Base-by-base conservation (phyloP, 2,113 vertebrate genomes). In the Porphyrio hochstetteri region DNA sequence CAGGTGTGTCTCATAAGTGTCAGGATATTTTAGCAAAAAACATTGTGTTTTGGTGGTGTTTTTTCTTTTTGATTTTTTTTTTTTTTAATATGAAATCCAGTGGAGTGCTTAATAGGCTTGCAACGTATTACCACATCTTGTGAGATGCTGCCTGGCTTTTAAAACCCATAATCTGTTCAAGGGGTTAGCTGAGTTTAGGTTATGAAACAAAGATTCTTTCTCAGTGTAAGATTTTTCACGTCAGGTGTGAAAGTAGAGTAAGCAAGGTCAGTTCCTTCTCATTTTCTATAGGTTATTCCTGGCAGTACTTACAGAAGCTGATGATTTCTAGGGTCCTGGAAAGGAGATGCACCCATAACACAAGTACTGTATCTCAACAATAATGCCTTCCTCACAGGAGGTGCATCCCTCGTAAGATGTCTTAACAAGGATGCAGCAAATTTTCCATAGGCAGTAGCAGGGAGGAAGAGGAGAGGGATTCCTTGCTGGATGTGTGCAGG, bases 341-440 rank as follows among this genome's bases (percentile, higher is more conserved):
- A 82, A 82, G 16, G 13, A 90, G 36, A 21, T 1, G 1, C 28
- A n/a, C 0, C 2, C 1, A 0, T 44, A 13, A 4, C 6, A 2
- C 27, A 52, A 40, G 6, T 50, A 21, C 48, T 68, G 16, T 36
- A 11, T 56, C 11, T 44, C 13, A 79, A 33, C 68, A 78, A 40
- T 38, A 7, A 25, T 25, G 14, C 5, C 10, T 71, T 75, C 25
- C 4, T 71, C 67, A 46, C 23, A 67, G 17, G 42, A 5, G 2
- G 0, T 56, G 5, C 8, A 21, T 80, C 3, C 13, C 24, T 64
- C 69, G 11, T 35, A 56, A 56, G 11, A 21, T 20, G 35, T 40
- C 5, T 67, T 55, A 20, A 42, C 35, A 71, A 59, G 14, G 42
- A 48, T 74, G 35, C 9, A 52, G 31, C 9, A 19, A 55, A 48